phyloP scores from a whole-genome alignment of 2,113 vertebrate species.

The Fukomys damarensis region DNA sequence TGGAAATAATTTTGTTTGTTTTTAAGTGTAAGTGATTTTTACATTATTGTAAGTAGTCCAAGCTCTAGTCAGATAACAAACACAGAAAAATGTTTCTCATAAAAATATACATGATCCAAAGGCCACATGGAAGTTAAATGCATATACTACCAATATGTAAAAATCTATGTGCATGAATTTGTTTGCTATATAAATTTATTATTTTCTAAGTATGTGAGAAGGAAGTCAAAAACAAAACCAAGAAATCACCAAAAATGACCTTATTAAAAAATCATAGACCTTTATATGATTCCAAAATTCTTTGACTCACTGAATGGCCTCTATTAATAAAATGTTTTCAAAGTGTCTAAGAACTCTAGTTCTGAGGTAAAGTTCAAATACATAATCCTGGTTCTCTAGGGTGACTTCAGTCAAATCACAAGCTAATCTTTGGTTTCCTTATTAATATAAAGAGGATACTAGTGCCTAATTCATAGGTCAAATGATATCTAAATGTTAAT shows the following conservation, averaged over 20 bases:
- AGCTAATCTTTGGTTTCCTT: slow-evolving; percentile 11
- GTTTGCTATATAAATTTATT: background rate
- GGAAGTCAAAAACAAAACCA: background rate
- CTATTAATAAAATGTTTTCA: slow-evolving; percentile 12
- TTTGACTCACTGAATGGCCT: background rate
- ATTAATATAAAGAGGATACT: background rate
- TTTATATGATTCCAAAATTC: background rate
- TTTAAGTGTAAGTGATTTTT: slow-evolving; percentile 23
- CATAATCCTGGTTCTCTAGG: background rate
- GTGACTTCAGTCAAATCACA: slow-evolving; percentile 10
- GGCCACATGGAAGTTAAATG: background rate
- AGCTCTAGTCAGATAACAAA: background rate
- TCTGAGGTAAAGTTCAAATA: background rate
- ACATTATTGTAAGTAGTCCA: background rate
- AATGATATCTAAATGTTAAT: slow-evolving; percentile 8
- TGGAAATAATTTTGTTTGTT: background rate
- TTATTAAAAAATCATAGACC: background rate
- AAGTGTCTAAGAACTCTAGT: background rate
- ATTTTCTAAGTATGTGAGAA: background rate
- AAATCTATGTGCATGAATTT: slow-evolving; percentile 3
- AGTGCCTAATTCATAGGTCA: background rate
- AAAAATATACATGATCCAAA: slow-evolving; percentile 11
- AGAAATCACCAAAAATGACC: background rate
- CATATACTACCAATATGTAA: background rate
- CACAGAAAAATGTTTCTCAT: slow-evolving; percentile 34